Evolutionary conservation across 2,113 vertebrate genomes (phyloP).

Genomic region (Vidua macroura): DNA sequence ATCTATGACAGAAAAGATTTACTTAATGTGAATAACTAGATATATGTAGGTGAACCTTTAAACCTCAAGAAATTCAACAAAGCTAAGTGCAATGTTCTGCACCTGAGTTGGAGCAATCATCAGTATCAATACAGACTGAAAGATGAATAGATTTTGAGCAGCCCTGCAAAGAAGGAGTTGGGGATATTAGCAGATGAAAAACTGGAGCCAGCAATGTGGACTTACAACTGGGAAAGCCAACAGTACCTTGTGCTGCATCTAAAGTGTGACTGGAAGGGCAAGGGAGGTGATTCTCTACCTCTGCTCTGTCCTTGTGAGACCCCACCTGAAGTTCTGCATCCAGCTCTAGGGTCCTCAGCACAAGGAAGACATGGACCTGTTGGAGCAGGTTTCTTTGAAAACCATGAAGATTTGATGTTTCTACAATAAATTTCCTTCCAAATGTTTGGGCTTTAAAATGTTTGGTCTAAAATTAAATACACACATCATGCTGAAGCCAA

Average conservation of each 20-base stretch:
- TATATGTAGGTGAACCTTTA: background rate
- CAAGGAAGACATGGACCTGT: background rate
- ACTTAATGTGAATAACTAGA: background rate
- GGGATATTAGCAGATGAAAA: background rate
- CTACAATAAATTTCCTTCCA: background rate
- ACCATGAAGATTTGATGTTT: background rate
- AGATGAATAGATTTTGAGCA: background rate
- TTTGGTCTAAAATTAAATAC: background rate
- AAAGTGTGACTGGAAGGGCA: rapidly evolving
- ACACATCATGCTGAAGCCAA: background rate
- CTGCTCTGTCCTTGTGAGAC: rapidly evolving
- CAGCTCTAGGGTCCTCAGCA: background rate
- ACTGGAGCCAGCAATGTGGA: rapidly evolving
- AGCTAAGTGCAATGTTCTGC: background rate
- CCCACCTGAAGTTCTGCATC: rapidly evolving
- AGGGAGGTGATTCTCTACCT: background rate
- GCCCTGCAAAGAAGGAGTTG: background rate
- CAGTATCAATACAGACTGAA: background rate
- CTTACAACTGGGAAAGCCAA: background rate
- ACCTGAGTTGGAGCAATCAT: background rate
- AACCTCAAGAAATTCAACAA: background rate
- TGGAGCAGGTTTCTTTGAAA: background rate
- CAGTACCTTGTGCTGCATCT: rapidly evolving
- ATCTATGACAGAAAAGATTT: background rate
- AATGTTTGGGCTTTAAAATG: background rate